Conservation (phyloP, 1,140 invertebrate genomes). For the Eriocheir sinensis region DNA sequence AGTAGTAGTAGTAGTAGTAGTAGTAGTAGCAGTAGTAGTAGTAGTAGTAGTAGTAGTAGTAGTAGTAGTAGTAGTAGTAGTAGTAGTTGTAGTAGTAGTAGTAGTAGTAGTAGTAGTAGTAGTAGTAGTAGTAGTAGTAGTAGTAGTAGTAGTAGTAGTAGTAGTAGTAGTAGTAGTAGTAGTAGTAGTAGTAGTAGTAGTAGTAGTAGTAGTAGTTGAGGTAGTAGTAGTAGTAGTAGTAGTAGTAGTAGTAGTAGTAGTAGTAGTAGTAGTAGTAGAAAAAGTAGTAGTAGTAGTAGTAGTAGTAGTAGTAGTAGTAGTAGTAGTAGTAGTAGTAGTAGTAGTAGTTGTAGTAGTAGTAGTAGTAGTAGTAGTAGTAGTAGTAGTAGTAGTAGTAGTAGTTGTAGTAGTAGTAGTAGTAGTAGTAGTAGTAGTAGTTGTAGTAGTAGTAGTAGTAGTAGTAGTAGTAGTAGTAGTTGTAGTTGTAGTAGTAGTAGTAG, state of each 20-base stretch:
- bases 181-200: too few species aligned
- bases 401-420: background rate
- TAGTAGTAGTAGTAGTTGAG: background rate
- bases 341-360: background rate
- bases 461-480: constrained; percentile 29
- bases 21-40: too few species aligned
- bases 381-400: background rate
- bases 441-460: constrained; percentile 30
- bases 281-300: background rate
- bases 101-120: too few species aligned
- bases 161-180: too few species aligned
- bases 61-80: too few species aligned
- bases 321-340: background rate
- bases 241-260: background rate
- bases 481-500: constrained; percentile 24
- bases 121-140: too few species aligned
- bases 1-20: too few species aligned
- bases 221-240: background rate
- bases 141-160: too few species aligned
- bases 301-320: background rate
- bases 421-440: constrained; percentile 19
- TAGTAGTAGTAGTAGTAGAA: background rate
- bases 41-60: too few species aligned
- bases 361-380: background rate
- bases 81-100: too few species aligned